These are phyloP conservation scores for Trachemys scripta DNA, from an alignment of 2,113 vertebrate species.

Conservation along the genomic window DNA sequence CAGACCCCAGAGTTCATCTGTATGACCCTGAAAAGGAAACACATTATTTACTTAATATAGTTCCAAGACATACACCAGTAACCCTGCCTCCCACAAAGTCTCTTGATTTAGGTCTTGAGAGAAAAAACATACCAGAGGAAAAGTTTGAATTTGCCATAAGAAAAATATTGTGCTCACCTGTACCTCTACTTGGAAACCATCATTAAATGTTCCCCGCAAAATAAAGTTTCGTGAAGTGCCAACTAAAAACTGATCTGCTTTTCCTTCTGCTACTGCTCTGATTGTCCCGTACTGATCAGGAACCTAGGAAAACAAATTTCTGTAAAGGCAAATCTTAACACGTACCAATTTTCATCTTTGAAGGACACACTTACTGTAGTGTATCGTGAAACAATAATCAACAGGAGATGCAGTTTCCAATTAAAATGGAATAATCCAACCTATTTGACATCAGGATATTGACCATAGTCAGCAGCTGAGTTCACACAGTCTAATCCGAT, in stretches of 20 bases:
- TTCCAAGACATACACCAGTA: background rate
- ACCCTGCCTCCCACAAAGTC: background rate
- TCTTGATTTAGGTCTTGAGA: background rate
- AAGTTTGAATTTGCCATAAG: background rate
- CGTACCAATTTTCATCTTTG: background rate
- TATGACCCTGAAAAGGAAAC: slow-evolving; percentile 90
- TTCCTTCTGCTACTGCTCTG: slow-evolving; percentile 94
- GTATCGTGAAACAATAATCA: rapidly evolving
- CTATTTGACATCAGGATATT: background rate
- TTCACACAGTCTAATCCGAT: background rate
- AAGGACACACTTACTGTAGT: background rate
- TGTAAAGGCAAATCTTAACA: slow-evolving; percentile 10
- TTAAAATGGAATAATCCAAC: background rate
- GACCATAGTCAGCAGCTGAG: background rate
- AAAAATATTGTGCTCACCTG: slow-evolving; percentile 83
- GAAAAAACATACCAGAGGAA: background rate
- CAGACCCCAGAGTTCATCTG: slow-evolving; percentile 97
- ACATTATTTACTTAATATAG: background rate
- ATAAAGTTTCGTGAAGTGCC: slow-evolving; percentile 97
- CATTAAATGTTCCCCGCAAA: slow-evolving; percentile 94
- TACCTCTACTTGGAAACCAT: slow-evolving; percentile 94
- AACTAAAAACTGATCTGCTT: slow-evolving; percentile 93
- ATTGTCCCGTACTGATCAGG: slow-evolving; percentile 97
- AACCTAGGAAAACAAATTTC: slow-evolving; percentile 82
- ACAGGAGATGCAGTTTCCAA: background rate